A percentile compares a stretch with the other conserved stretches of the same genome.
phyloP scores from a whole-genome alignment of 2,113 vertebrate species.

The Pelecanus crispus region DNA sequence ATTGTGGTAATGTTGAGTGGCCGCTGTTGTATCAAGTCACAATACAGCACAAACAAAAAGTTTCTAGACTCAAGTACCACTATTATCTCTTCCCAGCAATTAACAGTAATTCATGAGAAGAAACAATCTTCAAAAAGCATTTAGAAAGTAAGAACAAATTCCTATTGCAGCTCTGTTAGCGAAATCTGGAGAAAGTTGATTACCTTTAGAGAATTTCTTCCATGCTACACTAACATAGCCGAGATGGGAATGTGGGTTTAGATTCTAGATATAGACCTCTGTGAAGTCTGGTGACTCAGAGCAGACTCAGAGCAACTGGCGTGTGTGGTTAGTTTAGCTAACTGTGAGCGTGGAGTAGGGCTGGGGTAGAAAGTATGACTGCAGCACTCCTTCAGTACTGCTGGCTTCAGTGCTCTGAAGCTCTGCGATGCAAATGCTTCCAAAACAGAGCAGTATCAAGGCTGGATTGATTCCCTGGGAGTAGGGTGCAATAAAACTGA shows the following conservation, averaged over 20 bases:
- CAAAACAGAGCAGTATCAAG: neutral
- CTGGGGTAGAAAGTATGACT: neutral
- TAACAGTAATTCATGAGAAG: neutral
- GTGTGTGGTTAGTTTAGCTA: neutral
- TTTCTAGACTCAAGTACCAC: neutral
- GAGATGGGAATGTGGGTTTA: constrained; percentile 18
- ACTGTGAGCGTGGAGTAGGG: neutral
- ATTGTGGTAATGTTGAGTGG: neutral
- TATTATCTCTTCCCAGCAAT: constrained; percentile 12
- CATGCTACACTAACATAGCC: neutral
- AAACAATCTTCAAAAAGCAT: neutral
- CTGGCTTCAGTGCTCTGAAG: neutral
- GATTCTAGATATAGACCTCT: neutral
- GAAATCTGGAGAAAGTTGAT: neutral
- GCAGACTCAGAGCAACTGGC: neutral
- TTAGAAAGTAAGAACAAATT: neutral
- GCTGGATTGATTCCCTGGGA: neutral
- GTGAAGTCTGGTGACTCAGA: constrained; percentile 45
- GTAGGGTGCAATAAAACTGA: neutral
- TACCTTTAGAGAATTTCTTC: neutral
- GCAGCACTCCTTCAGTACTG: neutral
- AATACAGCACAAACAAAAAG: neutral
- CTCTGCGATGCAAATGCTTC: neutral
- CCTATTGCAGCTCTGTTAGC: neutral
- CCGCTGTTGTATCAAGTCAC: neutral